Conservation (phyloP, 2,797 vertebrate genomes). For the Hyperoplus lanceolatus region DNA sequence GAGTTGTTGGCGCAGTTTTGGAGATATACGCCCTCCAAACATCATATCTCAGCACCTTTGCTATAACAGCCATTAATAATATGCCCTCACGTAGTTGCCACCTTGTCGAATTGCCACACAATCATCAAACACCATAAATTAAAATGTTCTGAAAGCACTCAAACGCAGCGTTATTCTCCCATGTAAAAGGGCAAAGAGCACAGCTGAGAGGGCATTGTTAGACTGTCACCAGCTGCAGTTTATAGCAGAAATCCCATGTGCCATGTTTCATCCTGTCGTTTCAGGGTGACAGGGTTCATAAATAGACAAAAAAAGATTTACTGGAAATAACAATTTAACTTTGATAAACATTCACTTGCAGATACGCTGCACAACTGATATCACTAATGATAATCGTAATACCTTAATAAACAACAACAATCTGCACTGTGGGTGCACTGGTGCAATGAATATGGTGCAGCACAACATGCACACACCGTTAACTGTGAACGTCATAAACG, state of each 20-base stretch:
- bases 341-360: not conserved
- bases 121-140: slow-evolving; percentile 9
- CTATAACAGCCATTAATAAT: not conserved
- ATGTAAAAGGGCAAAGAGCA: slow-evolving; percentile 53
- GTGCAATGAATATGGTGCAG: not conserved
- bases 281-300: slow-evolving; percentile 64
- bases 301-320: slow-evolving; percentile 15
- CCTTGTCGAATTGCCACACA: not conserved
- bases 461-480: not conserved
- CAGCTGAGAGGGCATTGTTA: slow-evolving; percentile 66
- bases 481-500: too few species aligned
- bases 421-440: not conserved
- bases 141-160: not conserved
- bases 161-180: slow-evolving; percentile 28
- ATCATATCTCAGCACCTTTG: not conserved
- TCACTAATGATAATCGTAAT: not conserved
- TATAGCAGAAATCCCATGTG: slow-evolving; percentile 47
- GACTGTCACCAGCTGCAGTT: slow-evolving; percentile 63
- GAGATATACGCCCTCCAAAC: not conserved
- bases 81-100: not conserved
- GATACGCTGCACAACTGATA: not conserved
- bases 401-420: not conserved
- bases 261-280: slow-evolving; percentile 59
- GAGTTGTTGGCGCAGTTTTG: not conserved
- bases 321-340: not conserved